phyloP scores from a whole-genome alignment of 2,797 vertebrate genomes.

The Phylloscopus collybita region DNA sequence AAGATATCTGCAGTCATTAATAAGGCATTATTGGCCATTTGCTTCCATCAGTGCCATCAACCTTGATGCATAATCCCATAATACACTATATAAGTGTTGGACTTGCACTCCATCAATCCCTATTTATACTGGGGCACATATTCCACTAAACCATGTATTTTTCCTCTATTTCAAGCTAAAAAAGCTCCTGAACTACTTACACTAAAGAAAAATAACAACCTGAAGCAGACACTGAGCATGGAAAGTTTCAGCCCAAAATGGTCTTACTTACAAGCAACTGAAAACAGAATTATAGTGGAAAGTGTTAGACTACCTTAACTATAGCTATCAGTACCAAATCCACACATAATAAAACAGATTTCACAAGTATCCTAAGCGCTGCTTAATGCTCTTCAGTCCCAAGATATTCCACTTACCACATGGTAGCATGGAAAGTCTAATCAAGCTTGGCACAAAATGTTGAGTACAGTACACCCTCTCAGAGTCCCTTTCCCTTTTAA shows the following conservation, averaged over 20 bases:
- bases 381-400: background rate
- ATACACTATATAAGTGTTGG: background rate
- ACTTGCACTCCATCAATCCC: background rate
- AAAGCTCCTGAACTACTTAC: background rate
- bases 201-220: background rate
- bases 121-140: background rate
- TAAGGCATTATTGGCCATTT: background rate
- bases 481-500: background rate
- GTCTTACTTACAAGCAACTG: slow-evolving; percentile 15
- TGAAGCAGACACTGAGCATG: background rate
- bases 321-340: background rate
- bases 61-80: background rate
- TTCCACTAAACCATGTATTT: background rate
- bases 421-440: background rate
- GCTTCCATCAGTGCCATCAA: background rate
- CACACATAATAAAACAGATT: slow-evolving; percentile 31
- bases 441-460: background rate
- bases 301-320: slow-evolving; percentile 19
- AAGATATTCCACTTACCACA: background rate
- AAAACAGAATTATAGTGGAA: slow-evolving; percentile 48
- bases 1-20: background rate
- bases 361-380: background rate
- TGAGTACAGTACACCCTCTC: background rate
- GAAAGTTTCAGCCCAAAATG: slow-evolving; percentile 6
- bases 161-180: background rate